A percentile compares a stretch with the other conserved stretches of the same genome.
These are phyloP conservation scores for Plumapathes pennacea DNA, from an alignment of 92 coral and sea anemone species.

Conservation along the genomic window DNA sequence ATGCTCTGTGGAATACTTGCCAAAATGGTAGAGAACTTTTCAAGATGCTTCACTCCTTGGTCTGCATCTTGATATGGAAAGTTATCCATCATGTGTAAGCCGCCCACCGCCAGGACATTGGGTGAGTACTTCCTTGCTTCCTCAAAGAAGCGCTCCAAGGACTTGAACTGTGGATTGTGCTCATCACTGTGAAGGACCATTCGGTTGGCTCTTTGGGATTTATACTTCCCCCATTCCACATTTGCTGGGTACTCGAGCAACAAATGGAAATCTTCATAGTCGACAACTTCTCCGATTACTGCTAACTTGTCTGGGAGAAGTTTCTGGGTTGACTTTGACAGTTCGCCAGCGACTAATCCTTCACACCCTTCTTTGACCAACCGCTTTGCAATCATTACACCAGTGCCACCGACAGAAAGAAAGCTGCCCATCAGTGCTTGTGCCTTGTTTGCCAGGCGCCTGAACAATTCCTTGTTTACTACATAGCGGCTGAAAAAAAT, in stretches of 20 bases:
- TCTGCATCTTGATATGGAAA: constrained; percentile 67
- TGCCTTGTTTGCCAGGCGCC: constrained; percentile 50
- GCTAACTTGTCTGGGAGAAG: constrained; percentile 51
- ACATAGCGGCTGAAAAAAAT: constrained; percentile 60
- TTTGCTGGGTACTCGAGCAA: constrained; percentile 70
- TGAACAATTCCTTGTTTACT: constrained; percentile 61
- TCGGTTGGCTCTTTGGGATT: constrained; percentile 83
- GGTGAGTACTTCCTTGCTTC: constrained; percentile 57
- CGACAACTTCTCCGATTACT: constrained; percentile 55
- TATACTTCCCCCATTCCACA: constrained; percentile 72
- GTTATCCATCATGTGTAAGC: constrained; percentile 88
- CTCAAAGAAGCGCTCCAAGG: constrained; percentile 48
- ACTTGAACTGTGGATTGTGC: constrained; percentile 73
- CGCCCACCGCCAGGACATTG: constrained; percentile 64
- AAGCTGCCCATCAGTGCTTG: constrained; percentile 49
- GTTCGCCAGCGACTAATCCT: constrained; percentile 66
- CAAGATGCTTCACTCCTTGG: constrained; percentile 53
- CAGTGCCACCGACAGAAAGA: constrained; percentile 74
- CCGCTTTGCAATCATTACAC: constrained; percentile 62
- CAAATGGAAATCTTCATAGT: constrained; percentile 72
- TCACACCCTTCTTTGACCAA: constrained; percentile 67
- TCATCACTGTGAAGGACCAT: constrained; percentile 80
- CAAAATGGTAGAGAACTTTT: constrained; percentile 57
- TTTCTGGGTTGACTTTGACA: constrained; percentile 35
- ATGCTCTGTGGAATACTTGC: constrained; percentile 35